These are phyloP conservation scores for Liparis tanakae DNA, from an alignment of 2,797 vertebrate species.

Conservation along the genomic window DNA sequence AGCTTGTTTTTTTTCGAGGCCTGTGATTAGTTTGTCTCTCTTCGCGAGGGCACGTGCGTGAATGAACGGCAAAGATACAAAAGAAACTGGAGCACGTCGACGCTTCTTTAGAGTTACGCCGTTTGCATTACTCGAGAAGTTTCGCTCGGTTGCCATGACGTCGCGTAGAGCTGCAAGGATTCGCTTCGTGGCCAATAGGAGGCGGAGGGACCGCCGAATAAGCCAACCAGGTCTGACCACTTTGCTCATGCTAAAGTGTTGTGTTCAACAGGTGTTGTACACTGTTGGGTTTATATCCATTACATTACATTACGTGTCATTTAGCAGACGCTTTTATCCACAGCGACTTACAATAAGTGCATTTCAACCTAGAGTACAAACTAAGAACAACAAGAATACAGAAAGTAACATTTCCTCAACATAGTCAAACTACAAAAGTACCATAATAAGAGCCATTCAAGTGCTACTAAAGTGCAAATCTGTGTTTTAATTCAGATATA, in stretches of 20 bases:
- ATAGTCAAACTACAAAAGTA: too few relatives aligned
- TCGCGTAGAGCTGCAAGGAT: neutral
- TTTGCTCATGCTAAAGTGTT: neutral
- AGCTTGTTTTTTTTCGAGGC: neutral
- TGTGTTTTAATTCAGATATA: too few relatives aligned
- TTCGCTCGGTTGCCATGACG: neutral
- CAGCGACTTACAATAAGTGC: too few relatives aligned
- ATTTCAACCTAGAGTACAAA: too few relatives aligned
- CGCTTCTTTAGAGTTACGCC: neutral
- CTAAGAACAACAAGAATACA: too few relatives aligned
- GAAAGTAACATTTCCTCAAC: too few relatives aligned
- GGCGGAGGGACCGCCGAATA: neutral
- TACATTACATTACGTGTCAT: too few relatives aligned
- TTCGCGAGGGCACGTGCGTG: slow-evolving; percentile 3
- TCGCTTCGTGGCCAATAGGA: neutral
- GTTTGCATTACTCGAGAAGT: too few relatives aligned
- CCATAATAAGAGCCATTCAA: too few relatives aligned
- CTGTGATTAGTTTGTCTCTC: slow-evolving; percentile 1
- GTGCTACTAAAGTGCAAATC: too few relatives aligned
- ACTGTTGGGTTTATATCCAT: neutral
- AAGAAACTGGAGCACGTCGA: neutral
- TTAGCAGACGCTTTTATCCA: too few relatives aligned
- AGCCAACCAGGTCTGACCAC: neutral
- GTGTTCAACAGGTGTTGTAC: neutral
- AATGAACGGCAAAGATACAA: neutral